Conservation (phyloP, 1,140 invertebrate genomes). For the Mizuhopecten yessoensis region DNA sequence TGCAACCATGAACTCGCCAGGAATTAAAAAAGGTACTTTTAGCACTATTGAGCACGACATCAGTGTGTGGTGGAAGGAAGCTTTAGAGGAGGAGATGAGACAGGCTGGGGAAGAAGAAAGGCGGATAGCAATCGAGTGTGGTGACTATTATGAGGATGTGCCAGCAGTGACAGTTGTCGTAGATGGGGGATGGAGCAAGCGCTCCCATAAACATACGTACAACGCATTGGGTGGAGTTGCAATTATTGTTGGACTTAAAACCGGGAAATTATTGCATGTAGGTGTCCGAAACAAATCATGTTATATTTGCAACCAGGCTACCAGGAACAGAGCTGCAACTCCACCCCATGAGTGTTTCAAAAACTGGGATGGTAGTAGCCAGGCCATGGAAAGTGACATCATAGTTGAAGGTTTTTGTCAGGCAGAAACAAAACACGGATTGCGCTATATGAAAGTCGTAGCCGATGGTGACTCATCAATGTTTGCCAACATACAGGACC, state of each 20-base stretch:
- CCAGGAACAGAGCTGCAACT: neutral
- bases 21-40: slow-evolving; percentile 45
- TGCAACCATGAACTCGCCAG: slow-evolving; percentile 47
- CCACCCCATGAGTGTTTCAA: slow-evolving; percentile 42
- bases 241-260: slow-evolving; percentile 79
- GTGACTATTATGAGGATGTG: slow-evolving; percentile 46
- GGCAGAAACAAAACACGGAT: slow-evolving; percentile 33
- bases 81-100: slow-evolving; percentile 43
- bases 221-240: slow-evolving; percentile 64
- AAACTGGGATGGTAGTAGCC: slow-evolving; percentile 48
- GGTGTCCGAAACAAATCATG: slow-evolving; percentile 82
- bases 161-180: slow-evolving; percentile 46
- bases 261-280: slow-evolving; percentile 80
- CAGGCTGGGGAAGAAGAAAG: slow-evolving; percentile 49
- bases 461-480: slow-evolving; percentile 48
- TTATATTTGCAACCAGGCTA: slow-evolving; percentile 67
- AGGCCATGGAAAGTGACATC: slow-evolving; percentile 49
- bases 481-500: too few species aligned
- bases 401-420: slow-evolving; percentile 49
- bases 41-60: neutral
- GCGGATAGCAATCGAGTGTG: slow-evolving; percentile 15
- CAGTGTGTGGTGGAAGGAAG: too few species aligned
- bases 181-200: slow-evolving; percentile 59
- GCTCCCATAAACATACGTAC: slow-evolving; percentile 51
- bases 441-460: slow-evolving; percentile 21